Evolutionary conservation across 2,888 invertebrate species (phyloP).

Genomic region (Calameuta filiformis): DNA sequence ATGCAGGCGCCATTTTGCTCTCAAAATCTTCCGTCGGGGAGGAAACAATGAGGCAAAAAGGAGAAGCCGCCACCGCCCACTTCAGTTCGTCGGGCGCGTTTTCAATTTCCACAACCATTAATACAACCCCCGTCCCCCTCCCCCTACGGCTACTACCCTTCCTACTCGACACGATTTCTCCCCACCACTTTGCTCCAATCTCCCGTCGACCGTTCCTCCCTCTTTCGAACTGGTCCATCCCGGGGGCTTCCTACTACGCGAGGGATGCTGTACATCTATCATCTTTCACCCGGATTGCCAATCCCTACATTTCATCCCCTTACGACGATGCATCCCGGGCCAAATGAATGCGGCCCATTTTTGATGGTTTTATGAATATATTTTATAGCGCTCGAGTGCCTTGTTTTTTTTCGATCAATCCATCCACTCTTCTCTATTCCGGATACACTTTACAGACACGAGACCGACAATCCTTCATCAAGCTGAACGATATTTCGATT

Average conservation of each 20-base stretch:
- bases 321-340: slow-evolving; percentile 31
- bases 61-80: slow-evolving; percentile 17
- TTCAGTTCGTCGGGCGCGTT: slow-evolving; percentile 47
- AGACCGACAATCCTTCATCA: slow-evolving; percentile 1
- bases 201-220: slow-evolving; percentile 22
- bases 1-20: background rate
- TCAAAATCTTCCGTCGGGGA: slow-evolving; percentile 7
- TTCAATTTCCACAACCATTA: slow-evolving; percentile 64
- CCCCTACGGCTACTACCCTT: slow-evolving; percentile 33
- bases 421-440: slow-evolving; percentile 2
- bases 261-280: slow-evolving; percentile 39
- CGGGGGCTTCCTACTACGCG: slow-evolving; percentile 35
- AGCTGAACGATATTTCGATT: slow-evolving; percentile 3
- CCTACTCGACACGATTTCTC: background rate
- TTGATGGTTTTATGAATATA: slow-evolving; percentile 35
- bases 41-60: slow-evolving; percentile 12
- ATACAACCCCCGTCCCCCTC: slow-evolving; percentile 40
- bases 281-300: slow-evolving; percentile 4
- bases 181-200: slow-evolving; percentile 14
- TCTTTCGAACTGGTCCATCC: slow-evolving; percentile 34
- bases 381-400: slow-evolving; percentile 12
- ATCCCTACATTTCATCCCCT: slow-evolving; percentile 1
- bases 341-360: slow-evolving; percentile 39
- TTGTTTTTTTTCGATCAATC: slow-evolving; percentile 26
- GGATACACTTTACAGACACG: slow-evolving; percentile 2